Evolutionary conservation across 2,113 vertebrate species (phyloP).

Genomic region (Saguinus midas): DNA sequence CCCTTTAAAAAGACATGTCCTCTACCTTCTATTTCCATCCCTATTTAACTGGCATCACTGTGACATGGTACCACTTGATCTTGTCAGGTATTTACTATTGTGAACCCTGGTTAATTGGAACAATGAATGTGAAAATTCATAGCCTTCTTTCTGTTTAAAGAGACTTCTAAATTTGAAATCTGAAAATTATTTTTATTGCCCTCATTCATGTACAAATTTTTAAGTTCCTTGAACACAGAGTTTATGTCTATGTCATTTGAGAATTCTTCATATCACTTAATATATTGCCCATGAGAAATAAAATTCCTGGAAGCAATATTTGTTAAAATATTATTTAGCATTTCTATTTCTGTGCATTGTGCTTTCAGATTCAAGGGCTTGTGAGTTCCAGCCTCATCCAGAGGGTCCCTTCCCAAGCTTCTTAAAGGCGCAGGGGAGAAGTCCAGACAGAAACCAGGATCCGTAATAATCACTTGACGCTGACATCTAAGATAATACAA

Average conservation of each 20-base stretch:
- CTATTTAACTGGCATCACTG: background rate
- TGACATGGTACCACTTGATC: accelerated
- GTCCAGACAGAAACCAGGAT: background rate
- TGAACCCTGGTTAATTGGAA: background rate
- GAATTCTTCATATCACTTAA: background rate
- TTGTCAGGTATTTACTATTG: background rate
- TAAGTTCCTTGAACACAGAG: background rate
- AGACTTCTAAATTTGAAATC: background rate
- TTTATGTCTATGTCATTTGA: background rate
- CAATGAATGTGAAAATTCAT: background rate
- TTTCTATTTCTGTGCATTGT: background rate
- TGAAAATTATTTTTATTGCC: background rate
- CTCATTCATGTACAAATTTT: background rate
- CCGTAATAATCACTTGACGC: background rate
- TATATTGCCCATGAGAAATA: background rate
- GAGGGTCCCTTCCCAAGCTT: accelerated
- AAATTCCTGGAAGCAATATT: background rate
- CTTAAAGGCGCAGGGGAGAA: accelerated
- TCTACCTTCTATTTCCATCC: background rate
- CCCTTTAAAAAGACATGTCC: background rate
- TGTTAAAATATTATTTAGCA: background rate
- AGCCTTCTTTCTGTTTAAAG: background rate
- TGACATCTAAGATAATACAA: background rate
- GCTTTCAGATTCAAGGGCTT: background rate
- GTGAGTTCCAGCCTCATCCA: background rate